Percentiles rank a stretch among this genome's conserved stretches.
phyloP scores from a whole-genome alignment of 23 tunicate species.

The Botrylloides violaceus region DNA sequence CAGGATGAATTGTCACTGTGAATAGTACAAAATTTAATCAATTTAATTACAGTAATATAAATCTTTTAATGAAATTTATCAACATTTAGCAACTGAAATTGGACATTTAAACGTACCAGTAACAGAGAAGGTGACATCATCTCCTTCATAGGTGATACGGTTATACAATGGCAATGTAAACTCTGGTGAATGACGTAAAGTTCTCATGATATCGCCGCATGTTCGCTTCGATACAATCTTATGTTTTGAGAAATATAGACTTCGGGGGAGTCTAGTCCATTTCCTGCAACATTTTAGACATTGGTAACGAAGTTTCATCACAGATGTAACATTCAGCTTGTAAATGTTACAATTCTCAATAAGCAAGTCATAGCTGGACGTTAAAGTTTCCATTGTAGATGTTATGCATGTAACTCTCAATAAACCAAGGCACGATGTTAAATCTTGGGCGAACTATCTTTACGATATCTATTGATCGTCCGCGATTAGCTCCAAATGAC shows the following conservation, averaged over 20 bases:
- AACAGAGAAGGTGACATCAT: slow-evolving; percentile 61
- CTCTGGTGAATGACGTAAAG: slow-evolving; percentile 65
- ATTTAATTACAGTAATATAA: too few relatives aligned
- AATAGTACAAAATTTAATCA: too few relatives aligned
- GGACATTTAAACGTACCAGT: slow-evolving; percentile 40
- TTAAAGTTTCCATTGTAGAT: too few relatives aligned
- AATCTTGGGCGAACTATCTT: background rate
- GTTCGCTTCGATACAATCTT: slow-evolving; percentile 47
- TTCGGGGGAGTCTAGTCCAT: slow-evolving; percentile 80
- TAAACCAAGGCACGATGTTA: too few relatives aligned
- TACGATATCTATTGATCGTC: background rate
- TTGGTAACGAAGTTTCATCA: too few relatives aligned
- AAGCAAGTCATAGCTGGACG: too few relatives aligned
- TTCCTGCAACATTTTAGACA: slow-evolving; percentile 21
- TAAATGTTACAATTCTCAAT: too few relatives aligned
- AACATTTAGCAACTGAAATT: too few relatives aligned
- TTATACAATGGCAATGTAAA: slow-evolving; percentile 92
- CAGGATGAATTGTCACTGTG: slow-evolving; percentile 84
- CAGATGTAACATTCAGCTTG: too few relatives aligned
- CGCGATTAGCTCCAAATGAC: background rate
- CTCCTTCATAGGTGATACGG: slow-evolving; percentile 71
- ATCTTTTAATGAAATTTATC: too few relatives aligned
- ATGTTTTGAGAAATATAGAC: slow-evolving; percentile 71
- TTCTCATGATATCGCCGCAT: slow-evolving; percentile 22
- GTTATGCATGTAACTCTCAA: too few relatives aligned